Conservation (phyloP, 2,888 invertebrate species). For the Dicyrtoma fusca region DNA sequence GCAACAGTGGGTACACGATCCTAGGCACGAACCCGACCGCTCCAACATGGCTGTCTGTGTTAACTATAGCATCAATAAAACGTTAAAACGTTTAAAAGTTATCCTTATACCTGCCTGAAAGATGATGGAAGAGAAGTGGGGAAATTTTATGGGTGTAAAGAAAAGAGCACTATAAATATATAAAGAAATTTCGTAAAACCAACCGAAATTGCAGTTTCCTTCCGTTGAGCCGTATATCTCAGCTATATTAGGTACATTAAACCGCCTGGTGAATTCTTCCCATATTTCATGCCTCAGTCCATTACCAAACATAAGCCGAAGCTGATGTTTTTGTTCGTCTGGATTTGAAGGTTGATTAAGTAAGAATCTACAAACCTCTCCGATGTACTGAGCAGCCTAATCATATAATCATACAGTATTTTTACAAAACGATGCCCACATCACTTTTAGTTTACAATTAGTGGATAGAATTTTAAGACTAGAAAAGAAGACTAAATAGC, state of each 20-base stretch:
- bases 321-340: slow-evolving; percentile 71
- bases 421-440: neutral
- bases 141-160: no score
- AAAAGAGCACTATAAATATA: no score
- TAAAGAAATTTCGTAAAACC: no score
- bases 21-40: slow-evolving; percentile 93
- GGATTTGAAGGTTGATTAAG: slow-evolving; percentile 73
- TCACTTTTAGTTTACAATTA: neutral
- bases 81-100: neutral
- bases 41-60: slow-evolving; percentile 87
- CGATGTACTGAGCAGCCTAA: slow-evolving; percentile 84
- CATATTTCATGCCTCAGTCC: slow-evolving; percentile 93
- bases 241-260: slow-evolving; percentile 78
- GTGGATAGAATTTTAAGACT: no score
- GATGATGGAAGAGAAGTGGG: no score
- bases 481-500: no score
- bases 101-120: no score
- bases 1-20: slow-evolving; percentile 90
- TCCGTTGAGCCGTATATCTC: slow-evolving; percentile 98
- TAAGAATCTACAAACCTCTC: slow-evolving; percentile 88
- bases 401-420: slow-evolving; percentile 20
- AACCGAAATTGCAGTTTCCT: slow-evolving; percentile 69
- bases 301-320: slow-evolving; percentile 88
- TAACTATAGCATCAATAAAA: slow-evolving; percentile 69
- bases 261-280: slow-evolving; percentile 83